phyloP scores from a whole-genome alignment of 1,140 invertebrate species.

The Contarinia nasturtii region DNA sequence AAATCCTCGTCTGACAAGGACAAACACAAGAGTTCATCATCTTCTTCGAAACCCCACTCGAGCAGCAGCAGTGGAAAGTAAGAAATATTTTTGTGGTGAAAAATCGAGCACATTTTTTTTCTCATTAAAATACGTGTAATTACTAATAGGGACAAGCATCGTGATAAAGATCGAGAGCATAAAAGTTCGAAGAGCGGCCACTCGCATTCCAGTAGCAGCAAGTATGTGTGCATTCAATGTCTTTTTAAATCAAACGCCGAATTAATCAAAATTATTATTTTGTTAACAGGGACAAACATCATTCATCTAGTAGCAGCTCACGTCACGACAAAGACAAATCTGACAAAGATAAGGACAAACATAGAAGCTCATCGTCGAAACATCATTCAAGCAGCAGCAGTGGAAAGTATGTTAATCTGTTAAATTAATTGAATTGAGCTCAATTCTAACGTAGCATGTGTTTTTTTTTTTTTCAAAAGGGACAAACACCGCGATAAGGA shows the following conservation, averaged over 20 bases:
- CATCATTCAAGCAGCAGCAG: constrained; percentile 22
- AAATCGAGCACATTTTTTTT: background rate
- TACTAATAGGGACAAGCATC: background rate
- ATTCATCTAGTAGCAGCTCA: constrained; percentile 25
- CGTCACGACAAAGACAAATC: constrained; percentile 23
- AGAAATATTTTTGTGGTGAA: too few species aligned
- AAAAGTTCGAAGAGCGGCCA: constrained; percentile 22
- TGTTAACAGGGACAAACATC: constrained; percentile 29
- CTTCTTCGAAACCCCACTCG: constrained; percentile 24
- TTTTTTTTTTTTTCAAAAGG: constrained; percentile 25
- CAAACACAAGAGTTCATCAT: constrained; percentile 27
- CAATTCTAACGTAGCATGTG: too few species aligned
- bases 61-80: constrained; percentile 19
- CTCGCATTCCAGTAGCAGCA: constrained; percentile 7
- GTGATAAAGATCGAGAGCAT: constrained; percentile 17
- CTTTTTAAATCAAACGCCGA: background rate
- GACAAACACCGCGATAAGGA: constrained; percentile 14
- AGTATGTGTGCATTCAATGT: constrained; percentile 5
- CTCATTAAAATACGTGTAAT: too few species aligned
- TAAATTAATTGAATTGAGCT: constrained; percentile 15
- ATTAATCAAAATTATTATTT: background rate
- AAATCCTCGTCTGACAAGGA: constrained; percentile 23
- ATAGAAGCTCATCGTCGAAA: constrained; percentile 21
- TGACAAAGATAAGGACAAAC: constrained; percentile 30
- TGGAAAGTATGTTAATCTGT: constrained; percentile 24